Evolutionary conservation across 2,797 vertebrate genomes (phyloP), one percentile per base, ranked within the genome.

Genomic region (Hippocampus kuda): DNA sequence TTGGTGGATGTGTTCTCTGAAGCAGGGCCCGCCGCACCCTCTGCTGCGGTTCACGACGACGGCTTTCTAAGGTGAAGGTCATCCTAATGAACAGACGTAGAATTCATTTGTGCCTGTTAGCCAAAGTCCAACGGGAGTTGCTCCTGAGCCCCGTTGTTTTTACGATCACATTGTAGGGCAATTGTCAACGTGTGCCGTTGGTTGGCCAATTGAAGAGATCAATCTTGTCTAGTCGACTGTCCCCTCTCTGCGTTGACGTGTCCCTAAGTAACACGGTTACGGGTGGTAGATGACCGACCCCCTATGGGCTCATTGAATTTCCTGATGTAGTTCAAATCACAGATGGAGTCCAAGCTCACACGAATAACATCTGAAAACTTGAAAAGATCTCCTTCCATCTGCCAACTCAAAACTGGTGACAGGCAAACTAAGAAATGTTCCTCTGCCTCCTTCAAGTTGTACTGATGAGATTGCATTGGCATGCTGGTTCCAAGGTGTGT

Each of bases 1-100:
- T 77, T 96, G 84, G 94, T 96, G 65, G 94, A 96, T 2, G 94
- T 96, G 42, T 96, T 95, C 84, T 94, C 94, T 0, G 94, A 95
- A 65, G 87, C 88, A 0, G 89, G 91, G 0, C 85, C 90, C 0
- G 74, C 88, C 0, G 82, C 89, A 15, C 79, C 90, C 3, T 82
- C 90, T 61, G 81, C 91, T 44, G 72, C 88, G 67, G 84, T 92
- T 11, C 89, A 92, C 0, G 94, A 96, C 16, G 94, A 95, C 2
- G 93, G 94, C 81, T 96, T 96, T 80, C 89, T 95, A 65, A 95
- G 94, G 94, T 96, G 48, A 84, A 57, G 27, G 2, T 61, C 41
- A 27, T 70, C 60, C 70, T 54, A 30, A 70, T 68, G 38, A 49
- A 30, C 16, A 27, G 22, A 61, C 61, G 46, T 65, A 48, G 24